Evolutionary conservation across 2,797 vertebrate genomes (phyloP), one percentile per base, ranked within the genome.

Genomic region (Bradypodion ventrale): DNA sequence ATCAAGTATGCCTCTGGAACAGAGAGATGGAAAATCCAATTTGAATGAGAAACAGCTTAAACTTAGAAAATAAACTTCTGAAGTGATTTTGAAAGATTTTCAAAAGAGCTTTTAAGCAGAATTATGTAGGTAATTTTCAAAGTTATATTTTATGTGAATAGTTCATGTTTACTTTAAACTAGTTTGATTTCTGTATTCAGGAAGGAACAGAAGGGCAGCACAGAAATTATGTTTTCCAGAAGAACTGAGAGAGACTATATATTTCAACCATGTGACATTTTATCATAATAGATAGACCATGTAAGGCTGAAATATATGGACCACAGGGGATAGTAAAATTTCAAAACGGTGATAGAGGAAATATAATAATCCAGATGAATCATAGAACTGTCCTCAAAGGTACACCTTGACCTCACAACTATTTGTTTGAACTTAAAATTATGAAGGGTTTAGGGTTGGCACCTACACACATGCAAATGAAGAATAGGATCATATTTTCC

Each of bases 101-200:
- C 23, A 35, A 40, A 65, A 32, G 27, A 19, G 60, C n/a, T n/a
- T n/a, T n/a, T n/a, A n/a, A n/a, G n/a, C n/a, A n/a, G n/a, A n/a
- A n/a, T n/a, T n/a, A n/a, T n/a, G 1, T 25, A 0, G 0, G 0
- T 65, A 56, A 42, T 82, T 88, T 86, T 7, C 0, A 0, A 4
- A 72, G 32, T 0, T 23, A 78, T 15, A 6, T 80, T 80, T 52
- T 68, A 69, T 69, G 8, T 80, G 78, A 40, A 29, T 56, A 29
- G 23, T 13, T 0, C 76, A 23, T 15, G 21, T 0, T 27, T 40
- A 72, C 63, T 80, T 3, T 56, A 0, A 62, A 44, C 2, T 7
- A 4, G 19, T 83, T 74, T 74, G 0, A 27, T 0, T 62, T 52
- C 76, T 75, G 21, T 69, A 3, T 2, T 87, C 56, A 59, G 74